These are phyloP conservation scores for Zaprionus inermis DNA, from an alignment of 1,140 invertebrate genomes.

Conservation along the genomic window DNA sequence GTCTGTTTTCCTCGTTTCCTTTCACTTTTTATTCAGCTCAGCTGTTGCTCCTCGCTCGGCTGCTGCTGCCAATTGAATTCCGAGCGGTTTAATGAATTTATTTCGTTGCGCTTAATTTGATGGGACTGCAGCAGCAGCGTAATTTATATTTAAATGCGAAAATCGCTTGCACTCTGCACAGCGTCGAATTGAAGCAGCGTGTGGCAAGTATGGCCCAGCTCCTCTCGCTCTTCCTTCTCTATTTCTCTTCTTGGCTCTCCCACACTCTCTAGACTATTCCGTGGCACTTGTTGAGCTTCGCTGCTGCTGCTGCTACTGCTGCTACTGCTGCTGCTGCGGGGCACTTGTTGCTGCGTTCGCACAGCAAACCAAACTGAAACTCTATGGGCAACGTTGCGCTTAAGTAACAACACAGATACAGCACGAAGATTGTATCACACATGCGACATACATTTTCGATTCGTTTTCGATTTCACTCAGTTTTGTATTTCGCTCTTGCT, in stretches of 20 bases:
- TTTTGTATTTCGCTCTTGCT: constrained; percentile 25
- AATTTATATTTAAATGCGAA: constrained; percentile 58
- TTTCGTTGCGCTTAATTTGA: constrained; percentile 57
- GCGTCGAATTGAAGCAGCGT: constrained; percentile 35
- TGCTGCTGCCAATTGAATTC: constrained; percentile 43
- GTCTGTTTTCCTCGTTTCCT: constrained; percentile 39
- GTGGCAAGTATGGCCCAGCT: constrained; percentile 3
- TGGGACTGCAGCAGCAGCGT: constrained; percentile 44
- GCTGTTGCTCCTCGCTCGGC: constrained; percentile 13
- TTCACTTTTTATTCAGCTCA: constrained; percentile 26
- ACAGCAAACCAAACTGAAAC: constrained; percentile 78
- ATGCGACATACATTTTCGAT: constrained; percentile 36
- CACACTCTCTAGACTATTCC: background rate
- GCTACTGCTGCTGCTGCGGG: constrained; percentile 22
- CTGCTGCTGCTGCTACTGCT: background rate
- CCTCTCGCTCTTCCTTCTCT: background rate
- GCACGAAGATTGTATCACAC: background rate
- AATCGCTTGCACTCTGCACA: constrained; percentile 35
- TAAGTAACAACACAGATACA: constrained; percentile 62
- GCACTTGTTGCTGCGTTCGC: constrained; percentile 77
- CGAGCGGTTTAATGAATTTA: constrained; percentile 69
- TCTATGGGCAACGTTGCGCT: constrained; percentile 61
- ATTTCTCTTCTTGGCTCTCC: background rate
- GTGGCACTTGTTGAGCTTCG: constrained; percentile 73
- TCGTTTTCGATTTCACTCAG: constrained; percentile 25